phyloP scores from a whole-genome alignment of 2,797 vertebrate species.

The Chloroceryle inda region DNA sequence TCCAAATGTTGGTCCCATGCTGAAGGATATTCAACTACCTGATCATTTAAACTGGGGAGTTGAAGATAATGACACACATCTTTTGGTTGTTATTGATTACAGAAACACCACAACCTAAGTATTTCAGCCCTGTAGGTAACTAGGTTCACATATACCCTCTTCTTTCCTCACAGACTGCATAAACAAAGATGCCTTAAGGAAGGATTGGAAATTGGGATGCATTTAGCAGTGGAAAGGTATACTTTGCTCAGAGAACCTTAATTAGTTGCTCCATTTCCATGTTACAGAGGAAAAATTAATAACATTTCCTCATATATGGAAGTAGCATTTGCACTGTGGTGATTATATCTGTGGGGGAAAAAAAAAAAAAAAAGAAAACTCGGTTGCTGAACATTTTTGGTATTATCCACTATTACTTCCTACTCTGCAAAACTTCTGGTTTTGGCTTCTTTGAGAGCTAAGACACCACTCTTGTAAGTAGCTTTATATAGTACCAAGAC shows the following conservation, averaged over 20 bases:
- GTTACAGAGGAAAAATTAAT: not conserved
- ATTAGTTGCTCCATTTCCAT: constrained; percentile 5
- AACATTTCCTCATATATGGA: not conserved
- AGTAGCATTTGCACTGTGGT: not conserved
- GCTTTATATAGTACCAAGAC: not conserved
- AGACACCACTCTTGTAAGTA: not conserved
- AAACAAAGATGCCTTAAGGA: not conserved
- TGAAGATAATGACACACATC: not conserved
- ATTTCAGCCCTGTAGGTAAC: not conserved
- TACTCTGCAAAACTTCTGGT: not conserved
- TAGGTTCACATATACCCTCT: not conserved
- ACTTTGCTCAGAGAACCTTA: not conserved
- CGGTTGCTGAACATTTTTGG: not conserved
- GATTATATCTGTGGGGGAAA: not conserved
- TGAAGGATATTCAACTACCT: not conserved
- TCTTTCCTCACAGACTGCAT: accelerated
- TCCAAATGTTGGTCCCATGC: not conserved
- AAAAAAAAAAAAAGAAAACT: constrained; percentile 34
- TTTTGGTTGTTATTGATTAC: not conserved
- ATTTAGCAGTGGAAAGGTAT: not conserved
- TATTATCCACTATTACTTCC: not conserved
- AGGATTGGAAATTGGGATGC: not conserved
- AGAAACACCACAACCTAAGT: not conserved
- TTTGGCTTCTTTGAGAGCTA: not conserved
- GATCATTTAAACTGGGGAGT: not conserved